These are phyloP conservation scores for Sus scrofa DNA, from an alignment of 2,113 vertebrate species.

Conservation along the genomic window DNA sequence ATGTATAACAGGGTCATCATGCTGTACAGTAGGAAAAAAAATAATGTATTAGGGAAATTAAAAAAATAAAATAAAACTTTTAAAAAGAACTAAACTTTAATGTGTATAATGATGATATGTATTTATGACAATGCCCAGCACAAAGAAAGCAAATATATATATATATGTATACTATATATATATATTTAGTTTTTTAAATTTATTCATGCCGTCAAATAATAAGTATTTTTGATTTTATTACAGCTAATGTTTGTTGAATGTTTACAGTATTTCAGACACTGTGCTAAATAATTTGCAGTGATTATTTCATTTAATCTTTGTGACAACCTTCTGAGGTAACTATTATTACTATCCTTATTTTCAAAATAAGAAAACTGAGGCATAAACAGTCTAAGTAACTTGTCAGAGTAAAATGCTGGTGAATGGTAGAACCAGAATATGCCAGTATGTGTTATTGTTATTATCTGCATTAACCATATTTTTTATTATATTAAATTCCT, in stretches of 20 bases:
- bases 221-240: background rate
- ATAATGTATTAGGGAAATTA: no score
- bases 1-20: no score
- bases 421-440: background rate
- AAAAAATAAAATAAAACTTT: no score
- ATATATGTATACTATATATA: background rate
- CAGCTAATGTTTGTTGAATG: background rate
- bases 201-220: background rate
- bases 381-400: background rate
- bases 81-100: no score
- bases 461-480: background rate
- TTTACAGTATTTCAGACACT: conserved; percentile 7
- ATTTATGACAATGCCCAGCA: background rate
- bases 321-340: background rate
- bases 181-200: background rate
- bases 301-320: conserved; percentile 15
- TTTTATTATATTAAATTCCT: background rate
- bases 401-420: background rate
- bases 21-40: no score
- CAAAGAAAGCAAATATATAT: background rate
- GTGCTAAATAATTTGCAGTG: background rate
- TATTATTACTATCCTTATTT: background rate
- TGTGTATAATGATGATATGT: background rate
- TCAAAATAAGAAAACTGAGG: background rate
- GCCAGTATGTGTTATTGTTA: background rate